Evolutionary conservation across 2,113 vertebrate genomes (phyloP).

Genomic region (Paramisgurnus dabryanus): DNA sequence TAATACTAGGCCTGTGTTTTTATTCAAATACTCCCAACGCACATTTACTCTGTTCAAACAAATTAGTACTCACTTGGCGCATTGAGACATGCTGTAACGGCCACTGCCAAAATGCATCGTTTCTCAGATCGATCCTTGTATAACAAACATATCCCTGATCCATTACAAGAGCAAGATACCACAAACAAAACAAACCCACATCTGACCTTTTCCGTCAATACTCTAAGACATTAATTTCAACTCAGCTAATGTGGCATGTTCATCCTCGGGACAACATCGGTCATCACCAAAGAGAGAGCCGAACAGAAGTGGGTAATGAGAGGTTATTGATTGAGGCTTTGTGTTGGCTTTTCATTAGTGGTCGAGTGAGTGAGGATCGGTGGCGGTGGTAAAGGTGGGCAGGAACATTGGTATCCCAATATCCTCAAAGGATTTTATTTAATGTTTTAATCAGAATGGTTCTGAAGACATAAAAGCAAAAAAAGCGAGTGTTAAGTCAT

Average conservation of each 20-base stretch:
- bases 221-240: constrained; percentile 60
- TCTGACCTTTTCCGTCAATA: constrained; percentile 56
- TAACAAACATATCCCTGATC: constrained; percentile 56
- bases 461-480: constrained; percentile 23
- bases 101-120: constrained; percentile 22
- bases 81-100: constrained; percentile 32
- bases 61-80: constrained; percentile 20
- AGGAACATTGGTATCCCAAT: constrained; percentile 51
- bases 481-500: not conserved
- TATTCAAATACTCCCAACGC: too few species aligned
- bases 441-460: constrained; percentile 34
- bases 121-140: constrained; percentile 57
- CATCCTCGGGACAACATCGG: constrained; percentile 60
- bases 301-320: constrained; percentile 71
- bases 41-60: not conserved
- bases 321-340: constrained; percentile 70
- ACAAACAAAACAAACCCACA: constrained; percentile 53
- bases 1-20: too few species aligned
- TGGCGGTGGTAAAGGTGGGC: constrained; percentile 56
- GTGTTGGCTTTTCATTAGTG: constrained; percentile 74
- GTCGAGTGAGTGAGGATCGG: constrained; percentile 58
- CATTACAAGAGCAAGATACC: constrained; percentile 60
- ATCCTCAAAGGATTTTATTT: constrained; percentile 43
- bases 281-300: constrained; percentile 54
- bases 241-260: constrained; percentile 55